phyloP scores from a whole-genome alignment of 2,113 vertebrate genomes.

The Scolopax mira region DNA sequence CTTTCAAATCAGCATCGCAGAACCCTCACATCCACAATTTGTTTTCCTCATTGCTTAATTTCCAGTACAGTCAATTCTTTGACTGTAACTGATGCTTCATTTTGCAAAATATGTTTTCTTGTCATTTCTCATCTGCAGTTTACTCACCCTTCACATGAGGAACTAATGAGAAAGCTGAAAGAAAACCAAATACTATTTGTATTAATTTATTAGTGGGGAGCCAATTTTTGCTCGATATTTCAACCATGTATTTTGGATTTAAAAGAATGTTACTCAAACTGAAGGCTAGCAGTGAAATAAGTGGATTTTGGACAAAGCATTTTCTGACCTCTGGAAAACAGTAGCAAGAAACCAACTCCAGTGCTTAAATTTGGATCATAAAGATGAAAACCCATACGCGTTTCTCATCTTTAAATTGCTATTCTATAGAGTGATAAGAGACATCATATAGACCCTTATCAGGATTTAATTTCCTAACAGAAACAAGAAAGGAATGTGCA shows the following conservation, averaged over 20 bases:
- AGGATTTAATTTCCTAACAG: conserved; percentile 41
- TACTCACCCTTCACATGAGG: not conserved
- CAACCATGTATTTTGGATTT: not conserved
- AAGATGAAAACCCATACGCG: not conserved
- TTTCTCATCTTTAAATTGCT: conserved; percentile 16
- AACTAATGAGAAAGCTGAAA: not conserved
- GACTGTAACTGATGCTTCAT: not conserved
- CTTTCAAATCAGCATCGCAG: fast-evolving
- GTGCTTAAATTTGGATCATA: conserved; percentile 12
- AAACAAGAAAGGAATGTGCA: conserved; percentile 30
- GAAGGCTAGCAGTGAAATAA: not conserved
- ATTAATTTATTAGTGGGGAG: conserved; percentile 10
- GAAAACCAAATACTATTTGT: conserved; percentile 5
- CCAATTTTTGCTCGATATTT: not conserved
- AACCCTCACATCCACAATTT: not conserved
- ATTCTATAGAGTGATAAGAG: not conserved
- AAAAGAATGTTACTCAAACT: not conserved
- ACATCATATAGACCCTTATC: conserved; percentile 15
- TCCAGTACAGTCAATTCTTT: not conserved
- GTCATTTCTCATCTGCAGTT: not conserved
- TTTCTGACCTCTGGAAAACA: not conserved
- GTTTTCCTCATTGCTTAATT: not conserved
- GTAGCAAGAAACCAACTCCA: conserved; percentile 11
- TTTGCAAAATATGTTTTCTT: not conserved
- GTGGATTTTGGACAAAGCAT: not conserved